Evolutionary conservation across 1,140 invertebrate species (phyloP).

Genomic region (Plodia interpunctella): DNA sequence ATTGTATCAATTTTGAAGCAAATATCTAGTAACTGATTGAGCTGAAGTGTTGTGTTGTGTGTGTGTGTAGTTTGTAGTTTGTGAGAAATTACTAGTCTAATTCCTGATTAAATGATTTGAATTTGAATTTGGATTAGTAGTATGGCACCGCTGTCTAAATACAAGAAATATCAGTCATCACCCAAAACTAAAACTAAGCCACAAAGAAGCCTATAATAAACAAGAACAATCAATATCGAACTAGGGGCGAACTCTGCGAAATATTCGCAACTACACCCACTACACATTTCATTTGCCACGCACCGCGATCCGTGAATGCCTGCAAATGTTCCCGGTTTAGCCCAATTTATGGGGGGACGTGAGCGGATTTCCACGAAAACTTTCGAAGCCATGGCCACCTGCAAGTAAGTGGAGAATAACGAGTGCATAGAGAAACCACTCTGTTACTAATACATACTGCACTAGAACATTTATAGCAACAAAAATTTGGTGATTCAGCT

Average conservation of each 20-base stretch:
- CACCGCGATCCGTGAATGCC: neutral
- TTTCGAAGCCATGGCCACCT: neutral
- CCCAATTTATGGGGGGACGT: slow-evolving; percentile 12
- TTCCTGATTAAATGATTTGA: no score
- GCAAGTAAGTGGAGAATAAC: neutral
- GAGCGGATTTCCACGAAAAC: slow-evolving; percentile 6
- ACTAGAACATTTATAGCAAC: neutral
- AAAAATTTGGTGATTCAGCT: neutral
- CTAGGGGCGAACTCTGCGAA: neutral
- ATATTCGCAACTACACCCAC: slow-evolving; percentile 1
- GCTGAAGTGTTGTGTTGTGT: no score
- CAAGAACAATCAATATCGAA: neutral
- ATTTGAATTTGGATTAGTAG: no score
- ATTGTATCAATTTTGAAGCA: no score
- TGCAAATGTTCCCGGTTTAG: slow-evolving; percentile 10
- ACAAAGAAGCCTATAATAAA: no score
- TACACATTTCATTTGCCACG: slow-evolving; percentile 9
- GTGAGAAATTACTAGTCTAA: no score
- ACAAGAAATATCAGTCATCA: no score
- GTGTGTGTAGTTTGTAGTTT: no score
- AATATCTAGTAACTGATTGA: no score
- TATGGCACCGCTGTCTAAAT: no score
- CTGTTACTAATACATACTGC: neutral
- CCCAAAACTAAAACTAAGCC: no score
- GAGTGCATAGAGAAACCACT: neutral